These are phyloP conservation scores for Vombatus ursinus DNA, from an alignment of 2,113 vertebrate genomes.

Conservation along the genomic window DNA sequence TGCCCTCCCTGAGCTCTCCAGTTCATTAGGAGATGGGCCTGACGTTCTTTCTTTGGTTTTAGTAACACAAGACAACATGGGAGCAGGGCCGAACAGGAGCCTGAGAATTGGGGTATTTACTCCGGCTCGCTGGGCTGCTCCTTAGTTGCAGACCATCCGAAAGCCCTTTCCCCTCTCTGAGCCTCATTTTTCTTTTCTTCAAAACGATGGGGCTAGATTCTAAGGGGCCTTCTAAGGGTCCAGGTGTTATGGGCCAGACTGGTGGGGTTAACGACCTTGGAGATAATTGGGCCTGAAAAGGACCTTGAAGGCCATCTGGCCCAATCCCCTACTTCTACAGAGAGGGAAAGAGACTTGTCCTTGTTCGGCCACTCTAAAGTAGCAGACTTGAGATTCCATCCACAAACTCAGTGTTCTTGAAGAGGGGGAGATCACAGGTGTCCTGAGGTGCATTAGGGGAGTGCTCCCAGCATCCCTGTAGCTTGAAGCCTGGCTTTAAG, in stretches of 20 bases:
- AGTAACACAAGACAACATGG: not conserved
- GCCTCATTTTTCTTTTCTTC: not conserved
- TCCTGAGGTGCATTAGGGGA: conserved; percentile 69
- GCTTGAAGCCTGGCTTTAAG: conserved; percentile 62
- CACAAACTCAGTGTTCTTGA: conserved; percentile 3
- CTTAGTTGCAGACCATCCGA: not conserved
- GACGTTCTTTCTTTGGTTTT: not conserved
- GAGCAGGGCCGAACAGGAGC: not conserved
- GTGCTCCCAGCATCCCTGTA: conserved; percentile 58
- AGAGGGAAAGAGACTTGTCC: not conserved
- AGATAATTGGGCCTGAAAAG: not conserved
- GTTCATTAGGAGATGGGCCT: not conserved
- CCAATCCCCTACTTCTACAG: not conserved
- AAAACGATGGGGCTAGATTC: not conserved
- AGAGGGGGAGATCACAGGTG: conserved; percentile 41
- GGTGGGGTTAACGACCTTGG: not conserved
- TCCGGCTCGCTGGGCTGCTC: too few species aligned
- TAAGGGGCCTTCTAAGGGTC: not conserved
- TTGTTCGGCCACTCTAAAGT: not conserved
- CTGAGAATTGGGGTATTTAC: not conserved
- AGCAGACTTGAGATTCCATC: not conserved
- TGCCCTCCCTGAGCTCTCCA: not conserved
- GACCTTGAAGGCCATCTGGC: not conserved
- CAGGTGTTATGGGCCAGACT: not conserved
- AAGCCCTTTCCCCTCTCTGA: not conserved